Conservation (phyloP, 2,888 invertebrate genomes). For the Drosophila infuscata region DNA sequence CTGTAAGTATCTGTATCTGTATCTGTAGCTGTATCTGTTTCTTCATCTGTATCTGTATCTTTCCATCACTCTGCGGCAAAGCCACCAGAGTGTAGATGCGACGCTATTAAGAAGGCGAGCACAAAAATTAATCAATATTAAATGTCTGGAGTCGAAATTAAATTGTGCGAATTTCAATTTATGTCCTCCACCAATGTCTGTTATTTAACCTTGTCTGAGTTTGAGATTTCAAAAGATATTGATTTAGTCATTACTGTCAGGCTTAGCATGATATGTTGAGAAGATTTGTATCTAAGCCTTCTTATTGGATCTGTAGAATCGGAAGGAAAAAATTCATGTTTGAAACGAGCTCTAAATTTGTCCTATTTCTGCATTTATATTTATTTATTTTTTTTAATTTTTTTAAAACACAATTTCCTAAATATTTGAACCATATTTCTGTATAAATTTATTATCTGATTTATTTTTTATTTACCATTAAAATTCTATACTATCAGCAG, state of each 20-base stretch:
- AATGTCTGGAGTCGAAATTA: constrained; percentile 64
- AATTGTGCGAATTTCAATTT: constrained; percentile 61
- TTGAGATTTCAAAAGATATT: constrained; percentile 9
- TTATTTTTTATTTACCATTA: no score
- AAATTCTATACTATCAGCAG: neutral
- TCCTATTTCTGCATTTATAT: neutral
- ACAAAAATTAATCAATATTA: constrained; percentile 73
- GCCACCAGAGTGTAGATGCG: constrained; percentile 29
- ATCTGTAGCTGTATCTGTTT: constrained; percentile 44
- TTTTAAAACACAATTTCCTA: neutral
- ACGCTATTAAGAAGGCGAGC: constrained; percentile 60
- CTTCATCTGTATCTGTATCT: constrained; percentile 52
- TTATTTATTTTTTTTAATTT: neutral
- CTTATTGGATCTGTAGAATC: neutral
- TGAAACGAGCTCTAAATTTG: no score
- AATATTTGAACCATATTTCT: neutral
- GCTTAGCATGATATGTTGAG: neutral
- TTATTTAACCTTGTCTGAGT: constrained; percentile 31
- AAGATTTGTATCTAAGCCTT: neutral
- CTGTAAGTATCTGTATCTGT: constrained; percentile 28
- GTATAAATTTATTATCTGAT: neutral
- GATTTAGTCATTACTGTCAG: neutral
- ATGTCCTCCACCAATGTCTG: constrained; percentile 26
- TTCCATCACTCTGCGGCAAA: constrained; percentile 50
- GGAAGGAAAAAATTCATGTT: neutral